Conservation (phyloP, 2,888 invertebrate genomes). For the Ommatoiulus sabulosus region DNA sequence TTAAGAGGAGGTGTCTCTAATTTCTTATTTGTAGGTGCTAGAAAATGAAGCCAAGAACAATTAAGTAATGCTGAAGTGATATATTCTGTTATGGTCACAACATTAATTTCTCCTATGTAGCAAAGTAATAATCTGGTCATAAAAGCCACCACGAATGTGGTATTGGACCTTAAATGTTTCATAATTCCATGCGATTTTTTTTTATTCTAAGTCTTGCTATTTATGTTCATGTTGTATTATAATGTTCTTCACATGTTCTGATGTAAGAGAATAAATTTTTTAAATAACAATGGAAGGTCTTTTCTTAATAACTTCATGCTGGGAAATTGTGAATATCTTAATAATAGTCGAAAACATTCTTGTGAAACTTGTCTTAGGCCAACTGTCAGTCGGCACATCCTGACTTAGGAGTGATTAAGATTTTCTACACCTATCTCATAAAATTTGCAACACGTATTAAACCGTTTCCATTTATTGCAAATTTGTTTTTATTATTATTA, state of each 20-base stretch:
- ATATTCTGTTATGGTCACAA: not conserved
- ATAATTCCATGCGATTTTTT: not conserved
- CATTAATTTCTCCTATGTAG: not conserved
- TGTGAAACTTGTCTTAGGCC: too few species aligned
- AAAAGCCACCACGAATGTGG: not conserved
- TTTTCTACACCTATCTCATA: too few species aligned
- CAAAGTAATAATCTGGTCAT: not conserved
- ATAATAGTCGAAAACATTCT: too few species aligned
- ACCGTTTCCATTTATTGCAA: too few species aligned
- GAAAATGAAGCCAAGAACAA: not conserved
- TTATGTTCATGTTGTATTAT: not conserved
- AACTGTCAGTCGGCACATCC: too few species aligned
- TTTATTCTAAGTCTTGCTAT: not conserved
- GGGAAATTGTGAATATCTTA: not conserved
- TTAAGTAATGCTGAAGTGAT: not conserved
- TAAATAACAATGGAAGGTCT: not conserved
- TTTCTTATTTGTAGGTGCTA: not conserved
- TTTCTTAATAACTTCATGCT: not conserved
- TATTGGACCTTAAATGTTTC: not conserved
- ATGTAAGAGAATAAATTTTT: not conserved
- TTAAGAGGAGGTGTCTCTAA: not conserved
- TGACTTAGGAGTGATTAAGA: too few species aligned
- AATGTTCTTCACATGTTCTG: not conserved
- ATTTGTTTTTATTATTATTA: not conserved
- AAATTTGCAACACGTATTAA: too few species aligned